Base-by-base conservation (phyloP, 2,888 invertebrate genomes). In the Ectemnius cavifrons region DNA sequence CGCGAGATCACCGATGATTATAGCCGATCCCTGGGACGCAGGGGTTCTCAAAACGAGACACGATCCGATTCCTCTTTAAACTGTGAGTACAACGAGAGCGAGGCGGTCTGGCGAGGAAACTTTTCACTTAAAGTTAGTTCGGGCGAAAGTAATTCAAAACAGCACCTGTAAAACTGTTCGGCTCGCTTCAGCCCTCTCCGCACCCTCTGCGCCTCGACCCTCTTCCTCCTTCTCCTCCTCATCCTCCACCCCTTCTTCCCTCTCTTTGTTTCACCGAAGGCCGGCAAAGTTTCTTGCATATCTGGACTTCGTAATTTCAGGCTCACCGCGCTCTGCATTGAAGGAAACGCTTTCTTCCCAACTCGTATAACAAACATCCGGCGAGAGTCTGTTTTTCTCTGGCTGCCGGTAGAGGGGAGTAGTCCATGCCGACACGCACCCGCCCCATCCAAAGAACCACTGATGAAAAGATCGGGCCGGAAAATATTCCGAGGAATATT, bases 81-180 rank as follows among this genome's bases (percentile, higher is more conserved):
- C 37, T 8, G 37, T 23, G 23, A 23, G 23, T 23, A 37, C 6
- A 6, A 11, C 5, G 37, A 37, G 37, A 37, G 37, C 11, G 37
- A 37, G 37, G 2, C 4, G 37, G 8, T 37, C 37, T 11, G 11
- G 18, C 18, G 65, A 63, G 27, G 67, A 60, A 74, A 73, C 58
- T 73, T 73, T 75, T 75, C 73, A 62, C 65, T 68, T 62, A 63
- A 75, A 75, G 73, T 73, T 75, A 45, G 49, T 45, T 64, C 57
- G 52, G 18, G 16, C 37, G 28, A 60, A 60, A 60, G 59, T 75
- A 68, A 75, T 73, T 73, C 75, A 74, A 65, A 49, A 58, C 57
- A 61, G 56, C 61, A 27, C 69, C 63, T 65, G 63, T 37, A 46
- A 49, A 73, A 52, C 68, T 58, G 73, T 52, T 57, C 23, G 18